These are phyloP conservation scores for Chauna torquata DNA, from an alignment of 2,113 vertebrate species.

Conservation along the genomic window DNA sequence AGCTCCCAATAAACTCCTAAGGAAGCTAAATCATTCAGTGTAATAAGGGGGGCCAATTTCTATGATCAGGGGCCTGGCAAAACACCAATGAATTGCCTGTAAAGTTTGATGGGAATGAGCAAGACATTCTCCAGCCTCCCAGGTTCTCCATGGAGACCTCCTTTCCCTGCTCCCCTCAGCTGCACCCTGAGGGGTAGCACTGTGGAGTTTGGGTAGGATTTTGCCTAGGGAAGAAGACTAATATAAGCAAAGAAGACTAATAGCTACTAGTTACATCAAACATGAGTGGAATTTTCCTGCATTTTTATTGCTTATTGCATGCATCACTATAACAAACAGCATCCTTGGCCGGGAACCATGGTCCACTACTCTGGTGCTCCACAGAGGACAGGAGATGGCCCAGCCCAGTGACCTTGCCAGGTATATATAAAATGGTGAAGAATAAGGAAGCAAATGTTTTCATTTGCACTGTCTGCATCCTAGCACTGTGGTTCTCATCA, in stretches of 20 bases:
- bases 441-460: not conserved
- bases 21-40: not conserved
- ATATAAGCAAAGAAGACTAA: not conserved
- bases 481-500: not conserved
- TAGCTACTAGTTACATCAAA: not conserved
- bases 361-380: not conserved
- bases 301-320: not conserved
- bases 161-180: not conserved
- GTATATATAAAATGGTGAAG: not conserved
- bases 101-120: not conserved
- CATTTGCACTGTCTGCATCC: not conserved
- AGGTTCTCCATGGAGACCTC: not conserved
- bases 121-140: not conserved
- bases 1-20: not conserved
- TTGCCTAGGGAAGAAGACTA: not conserved
- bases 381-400: not conserved
- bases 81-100: not conserved
- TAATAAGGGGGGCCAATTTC: not conserved
- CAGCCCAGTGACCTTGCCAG: not conserved
- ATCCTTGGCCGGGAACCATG: not conserved
- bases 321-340: accelerated
- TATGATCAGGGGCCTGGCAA: not conserved
- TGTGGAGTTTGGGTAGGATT: not conserved
- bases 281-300: slow-evolving; percentile 11
- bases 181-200: not conserved